These are phyloP conservation scores for Prolemur simus DNA, from an alignment of 2,113 vertebrate species.

Conservation along the genomic window DNA sequence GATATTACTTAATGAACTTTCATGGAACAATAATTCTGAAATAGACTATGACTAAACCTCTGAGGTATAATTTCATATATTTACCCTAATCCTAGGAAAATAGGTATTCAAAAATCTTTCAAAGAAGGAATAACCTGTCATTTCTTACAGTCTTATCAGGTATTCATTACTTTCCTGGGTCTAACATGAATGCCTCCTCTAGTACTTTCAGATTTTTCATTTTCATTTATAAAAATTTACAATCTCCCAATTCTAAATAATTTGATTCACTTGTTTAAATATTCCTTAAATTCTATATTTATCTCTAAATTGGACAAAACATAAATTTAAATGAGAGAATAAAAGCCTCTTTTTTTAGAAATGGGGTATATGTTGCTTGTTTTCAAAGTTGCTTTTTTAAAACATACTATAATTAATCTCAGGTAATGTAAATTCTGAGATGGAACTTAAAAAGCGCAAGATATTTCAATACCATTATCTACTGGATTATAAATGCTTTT, in stretches of 20 bases:
- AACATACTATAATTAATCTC: not conserved
- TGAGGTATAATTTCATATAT: not conserved
- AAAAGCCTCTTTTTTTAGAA: not conserved
- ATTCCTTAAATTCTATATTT: not conserved
- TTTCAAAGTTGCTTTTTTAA: not conserved
- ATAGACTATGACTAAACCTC: not conserved
- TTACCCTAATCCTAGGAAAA: not conserved
- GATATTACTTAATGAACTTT: not conserved
- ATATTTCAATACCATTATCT: not conserved
- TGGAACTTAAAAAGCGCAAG: not conserved
- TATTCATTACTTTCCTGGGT: not conserved
- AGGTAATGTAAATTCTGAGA: not conserved
- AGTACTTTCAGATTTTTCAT: not conserved
- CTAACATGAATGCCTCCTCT: not conserved
- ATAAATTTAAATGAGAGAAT: not conserved
- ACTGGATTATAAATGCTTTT: not conserved
- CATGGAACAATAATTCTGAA: not conserved
- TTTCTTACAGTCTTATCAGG: not conserved
- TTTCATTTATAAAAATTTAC: not conserved
- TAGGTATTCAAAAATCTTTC: not conserved
- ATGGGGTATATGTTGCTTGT: not conserved
- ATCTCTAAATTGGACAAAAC: not conserved
- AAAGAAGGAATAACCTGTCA: not conserved
- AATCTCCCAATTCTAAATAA: not conserved
- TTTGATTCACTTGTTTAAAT: not conserved